phyloP scores from a whole-genome alignment of 2,113 vertebrate genomes.

The Corythornis cristatus region DNA sequence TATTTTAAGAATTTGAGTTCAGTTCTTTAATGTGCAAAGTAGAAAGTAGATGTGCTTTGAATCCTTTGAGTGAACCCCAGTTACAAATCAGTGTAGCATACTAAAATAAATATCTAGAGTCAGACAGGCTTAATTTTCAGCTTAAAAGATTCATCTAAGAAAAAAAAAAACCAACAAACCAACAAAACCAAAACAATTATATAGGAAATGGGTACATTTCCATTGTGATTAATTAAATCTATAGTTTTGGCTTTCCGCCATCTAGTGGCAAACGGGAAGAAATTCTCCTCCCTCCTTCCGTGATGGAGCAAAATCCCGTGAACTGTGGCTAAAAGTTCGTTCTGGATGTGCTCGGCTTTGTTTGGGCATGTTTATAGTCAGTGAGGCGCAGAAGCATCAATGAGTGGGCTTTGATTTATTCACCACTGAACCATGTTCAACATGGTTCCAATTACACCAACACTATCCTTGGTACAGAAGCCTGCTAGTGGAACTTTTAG shows the following conservation, averaged over 20 bases:
- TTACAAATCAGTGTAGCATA: neutral
- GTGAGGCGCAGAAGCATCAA: neutral
- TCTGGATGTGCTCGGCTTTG: neutral
- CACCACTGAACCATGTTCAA: neutral
- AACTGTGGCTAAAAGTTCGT: neutral
- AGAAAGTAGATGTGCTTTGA: neutral
- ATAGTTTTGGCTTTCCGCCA: constrained; percentile 64
- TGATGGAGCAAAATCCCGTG: fast-evolving
- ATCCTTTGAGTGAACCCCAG: neutral
- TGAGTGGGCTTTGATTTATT: neutral
- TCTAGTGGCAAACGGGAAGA: constrained; percentile 57
- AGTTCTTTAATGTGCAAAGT: neutral
- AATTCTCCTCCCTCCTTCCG: neutral
- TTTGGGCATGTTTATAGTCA: neutral
- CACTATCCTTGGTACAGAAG: neutral
- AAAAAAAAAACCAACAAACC: neutral
- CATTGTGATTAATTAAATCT: neutral
- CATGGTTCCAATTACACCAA: neutral
- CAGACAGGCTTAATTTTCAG: neutral
- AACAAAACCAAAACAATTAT: no score
- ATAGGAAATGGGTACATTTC: neutral
- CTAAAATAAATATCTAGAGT: neutral
- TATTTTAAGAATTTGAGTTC: neutral
- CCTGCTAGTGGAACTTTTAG: neutral
- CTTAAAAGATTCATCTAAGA: neutral